Conservation (phyloP, 2,113 vertebrate genomes). For the Pangasianodon gigas region DNA sequence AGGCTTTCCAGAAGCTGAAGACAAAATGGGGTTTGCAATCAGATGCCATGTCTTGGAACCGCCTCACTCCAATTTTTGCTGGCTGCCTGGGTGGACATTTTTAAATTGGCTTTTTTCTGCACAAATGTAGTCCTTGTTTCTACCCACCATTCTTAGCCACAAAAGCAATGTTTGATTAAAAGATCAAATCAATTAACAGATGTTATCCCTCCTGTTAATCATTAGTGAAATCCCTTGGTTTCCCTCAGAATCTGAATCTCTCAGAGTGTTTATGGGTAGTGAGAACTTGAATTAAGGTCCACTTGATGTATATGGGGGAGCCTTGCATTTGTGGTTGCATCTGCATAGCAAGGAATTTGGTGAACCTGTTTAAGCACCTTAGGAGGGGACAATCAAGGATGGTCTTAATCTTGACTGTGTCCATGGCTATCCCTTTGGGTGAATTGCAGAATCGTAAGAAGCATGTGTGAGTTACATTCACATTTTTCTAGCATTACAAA, state of each 20-base stretch:
- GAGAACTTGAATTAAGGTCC: background rate
- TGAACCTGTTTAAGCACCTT: background rate
- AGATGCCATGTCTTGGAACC: background rate
- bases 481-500: background rate
- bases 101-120: background rate
- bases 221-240: background rate
- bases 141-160: background rate
- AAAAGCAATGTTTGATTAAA: background rate
- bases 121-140: background rate
- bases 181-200: background rate
- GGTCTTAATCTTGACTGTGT: background rate
- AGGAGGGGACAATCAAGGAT: background rate
- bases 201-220: background rate
- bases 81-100: background rate
- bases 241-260: background rate
- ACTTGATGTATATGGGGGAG: background rate
- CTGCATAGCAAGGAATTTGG: background rate
- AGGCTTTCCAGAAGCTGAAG: background rate
- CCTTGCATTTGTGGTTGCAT: background rate
- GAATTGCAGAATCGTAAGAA: background rate
- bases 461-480: background rate
- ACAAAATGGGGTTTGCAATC: background rate
- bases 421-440: background rate
- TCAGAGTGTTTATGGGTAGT: background rate
- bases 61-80: background rate